These are phyloP conservation scores for Porites cylindrica DNA, from an alignment of 92 coral and sea anemone species.

Conservation along the genomic window DNA sequence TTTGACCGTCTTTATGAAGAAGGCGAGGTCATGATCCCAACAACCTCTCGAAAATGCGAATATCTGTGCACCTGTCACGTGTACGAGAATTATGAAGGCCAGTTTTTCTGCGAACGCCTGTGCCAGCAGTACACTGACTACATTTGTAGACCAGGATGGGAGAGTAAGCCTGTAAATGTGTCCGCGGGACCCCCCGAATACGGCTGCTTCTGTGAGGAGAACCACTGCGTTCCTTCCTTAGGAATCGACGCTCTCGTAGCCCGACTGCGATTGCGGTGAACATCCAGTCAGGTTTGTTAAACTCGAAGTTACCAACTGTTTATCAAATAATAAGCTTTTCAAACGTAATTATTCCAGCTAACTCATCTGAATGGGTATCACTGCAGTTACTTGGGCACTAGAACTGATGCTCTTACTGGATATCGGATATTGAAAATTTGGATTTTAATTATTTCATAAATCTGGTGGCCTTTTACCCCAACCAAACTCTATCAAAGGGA, in stretches of 20 bases:
- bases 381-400: too few relatives aligned
- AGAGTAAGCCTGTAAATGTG: neutral
- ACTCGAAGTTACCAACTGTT: neutral
- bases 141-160: conserved; percentile 42
- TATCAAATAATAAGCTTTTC: too few relatives aligned
- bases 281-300: neutral
- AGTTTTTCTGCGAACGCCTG: conserved; percentile 59
- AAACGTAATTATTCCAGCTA: too few relatives aligned
- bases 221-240: conserved; percentile 23
- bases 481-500: too few relatives aligned
- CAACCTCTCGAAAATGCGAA: conserved; percentile 45
- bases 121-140: conserved; percentile 48
- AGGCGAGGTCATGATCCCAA: conserved; percentile 47
- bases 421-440: too few relatives aligned
- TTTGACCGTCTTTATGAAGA: conserved; percentile 26
- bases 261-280: neutral
- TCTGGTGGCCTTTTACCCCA: too few relatives aligned
- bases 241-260: conserved; percentile 6
- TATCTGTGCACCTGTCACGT: conserved; percentile 51
- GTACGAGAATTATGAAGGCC: conserved; percentile 38
- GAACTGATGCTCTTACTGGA: too few relatives aligned
- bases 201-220: conserved; percentile 45
- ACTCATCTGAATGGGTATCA: too few relatives aligned
- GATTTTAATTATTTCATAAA: too few relatives aligned
- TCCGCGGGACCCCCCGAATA: conserved; percentile 60